Conservation (phyloP, 2,888 invertebrate species). For the Eupelmus urozonus region DNA sequence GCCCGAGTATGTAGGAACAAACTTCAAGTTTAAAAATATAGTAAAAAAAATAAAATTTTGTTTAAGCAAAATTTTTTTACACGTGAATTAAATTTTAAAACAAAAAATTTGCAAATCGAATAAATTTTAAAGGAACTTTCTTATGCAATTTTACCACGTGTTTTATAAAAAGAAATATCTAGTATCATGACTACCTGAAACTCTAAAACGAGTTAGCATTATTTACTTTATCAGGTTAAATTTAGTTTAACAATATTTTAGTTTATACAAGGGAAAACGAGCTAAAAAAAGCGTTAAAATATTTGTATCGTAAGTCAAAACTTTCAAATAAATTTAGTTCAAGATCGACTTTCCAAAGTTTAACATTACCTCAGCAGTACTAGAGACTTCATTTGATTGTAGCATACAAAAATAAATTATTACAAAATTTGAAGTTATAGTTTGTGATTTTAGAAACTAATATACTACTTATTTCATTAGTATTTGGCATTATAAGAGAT, state of each 20-base stretch:
- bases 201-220: conserved; percentile 57
- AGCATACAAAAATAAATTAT: conserved; percentile 34
- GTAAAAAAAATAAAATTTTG: conserved; percentile 40
- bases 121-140: conserved; percentile 17
- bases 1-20: conserved; percentile 42
- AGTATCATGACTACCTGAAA: conserved; percentile 41
- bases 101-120: neutral
- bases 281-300: conserved; percentile 54
- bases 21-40: conserved; percentile 28
- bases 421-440: conserved; percentile 25
- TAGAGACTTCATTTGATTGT: conserved; percentile 32
- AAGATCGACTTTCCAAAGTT: conserved; percentile 53
- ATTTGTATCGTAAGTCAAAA: conserved; percentile 23
- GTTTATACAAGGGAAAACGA: conserved; percentile 44
- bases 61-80: conserved; percentile 23
- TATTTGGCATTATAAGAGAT: conserved; percentile 51
- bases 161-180: conserved; percentile 6
- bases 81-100: conserved; percentile 19
- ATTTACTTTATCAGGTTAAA: conserved; percentile 52
- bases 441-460: conserved; percentile 30
- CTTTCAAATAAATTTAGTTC: conserved; percentile 46
- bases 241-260: conserved; percentile 46
- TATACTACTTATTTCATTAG: conserved; percentile 42
- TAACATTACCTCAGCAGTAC: conserved; percentile 29
- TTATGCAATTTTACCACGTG: neutral